A percentile compares a stretch with the other conserved stretches of the same genome.
These are phyloP conservation scores for Macrophya alboannulata DNA, from an alignment of 2,888 invertebrate genomes.

Conservation along the genomic window DNA sequence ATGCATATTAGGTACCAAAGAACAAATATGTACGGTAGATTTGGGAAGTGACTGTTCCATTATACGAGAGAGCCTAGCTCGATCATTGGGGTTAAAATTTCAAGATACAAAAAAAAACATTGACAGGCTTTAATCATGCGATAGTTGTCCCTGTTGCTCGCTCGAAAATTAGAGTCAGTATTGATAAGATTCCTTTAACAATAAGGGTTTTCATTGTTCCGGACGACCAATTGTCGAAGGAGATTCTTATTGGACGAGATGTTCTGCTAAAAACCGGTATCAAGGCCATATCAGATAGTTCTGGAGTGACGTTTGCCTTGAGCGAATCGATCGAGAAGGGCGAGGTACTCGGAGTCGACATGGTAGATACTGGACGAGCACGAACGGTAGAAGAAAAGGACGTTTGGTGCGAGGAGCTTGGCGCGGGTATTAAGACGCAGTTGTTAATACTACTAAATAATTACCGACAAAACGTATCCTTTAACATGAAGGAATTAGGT, in stretches of 20 bases:
- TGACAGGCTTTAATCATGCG: conserved; percentile 13
- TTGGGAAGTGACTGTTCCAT: conserved; percentile 8
- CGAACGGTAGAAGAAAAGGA: background rate
- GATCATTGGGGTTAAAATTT: background rate
- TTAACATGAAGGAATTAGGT: conserved; percentile 56
- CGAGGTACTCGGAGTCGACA: background rate
- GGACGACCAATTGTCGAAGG: conserved; percentile 3
- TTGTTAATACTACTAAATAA: background rate
- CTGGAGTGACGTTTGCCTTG: background rate
- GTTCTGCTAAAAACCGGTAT: background rate
- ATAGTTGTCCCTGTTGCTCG: conserved; percentile 26
- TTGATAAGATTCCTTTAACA: conserved; percentile 26
- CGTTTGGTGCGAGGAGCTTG: background rate
- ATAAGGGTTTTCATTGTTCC: conserved; percentile 12
- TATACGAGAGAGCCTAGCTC: background rate
- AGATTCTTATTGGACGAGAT: conserved; percentile 28
- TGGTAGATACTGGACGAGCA: background rate
- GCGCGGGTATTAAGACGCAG: background rate
- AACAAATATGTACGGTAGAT: background rate
- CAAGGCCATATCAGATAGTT: background rate
- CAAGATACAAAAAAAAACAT: background rate
- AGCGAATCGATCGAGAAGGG: background rate
- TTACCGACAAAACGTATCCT: conserved; percentile 51
- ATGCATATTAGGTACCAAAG: background rate
- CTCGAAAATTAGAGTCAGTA: background rate